Evolutionary conservation across 2,113 vertebrate genomes (phyloP), one percentile per base, ranked within the genome.

Genomic region (Pyxicephalus adspersus): DNA sequence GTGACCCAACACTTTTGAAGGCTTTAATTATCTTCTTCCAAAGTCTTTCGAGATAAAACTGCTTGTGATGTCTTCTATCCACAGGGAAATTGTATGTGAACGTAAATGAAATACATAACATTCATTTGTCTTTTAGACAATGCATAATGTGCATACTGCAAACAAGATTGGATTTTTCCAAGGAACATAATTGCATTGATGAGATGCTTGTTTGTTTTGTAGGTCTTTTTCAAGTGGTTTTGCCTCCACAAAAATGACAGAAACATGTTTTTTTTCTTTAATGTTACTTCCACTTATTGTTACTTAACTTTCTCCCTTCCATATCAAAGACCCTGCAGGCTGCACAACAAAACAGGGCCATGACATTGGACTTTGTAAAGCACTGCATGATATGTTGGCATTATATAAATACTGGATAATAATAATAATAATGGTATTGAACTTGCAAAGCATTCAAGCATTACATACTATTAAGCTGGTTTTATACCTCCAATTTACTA

Each of bases 171-270:
- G 60, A 29, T 28, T 25, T 64, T 76, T 76, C 74, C 64, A 76
- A 64, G 74, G 74, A 64, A 64, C 38, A 58, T 70, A 79, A 79
- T 79, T 79, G 54, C 55, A 68, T 68, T 79, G 54, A 70, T 68
- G 77, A 51, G 77, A 70, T 50, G 51, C 54, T 57, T 66, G 54
- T 51, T 76, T 76, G 34, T 76, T 50, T n/a, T 64, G 22, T 76
- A 17, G 52, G 58, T 50, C 55, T 55, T 20, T 72, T 72, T 72
- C 45, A 72, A 28, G 50, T 54, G 18, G 50, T 20, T 51, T 2
- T 31, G 52, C 18, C 22, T 31, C 52, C 22, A 31, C 11, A 17
- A 31, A 52, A 54, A 52, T 57, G 52, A 72, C 51, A 72, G 66
- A 71, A 72, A 72, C 57, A 72, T 55, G 51, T 72, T 71, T 54